Evolutionary conservation across 2,797 vertebrate genomes (phyloP).

Genomic region (Pangasius macronema): DNA sequence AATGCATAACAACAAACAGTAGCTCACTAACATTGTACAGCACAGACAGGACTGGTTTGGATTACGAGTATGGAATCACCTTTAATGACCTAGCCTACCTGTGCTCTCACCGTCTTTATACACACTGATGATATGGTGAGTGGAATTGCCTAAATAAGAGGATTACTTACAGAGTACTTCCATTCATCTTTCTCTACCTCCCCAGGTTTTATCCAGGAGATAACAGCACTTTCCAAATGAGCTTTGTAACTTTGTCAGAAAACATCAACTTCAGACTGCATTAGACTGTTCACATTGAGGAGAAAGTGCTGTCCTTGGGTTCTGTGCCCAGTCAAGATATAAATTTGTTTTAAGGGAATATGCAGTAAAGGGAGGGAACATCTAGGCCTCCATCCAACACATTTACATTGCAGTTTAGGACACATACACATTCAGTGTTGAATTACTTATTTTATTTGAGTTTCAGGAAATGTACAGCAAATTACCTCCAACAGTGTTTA

Average conservation of each 20-base stretch:
- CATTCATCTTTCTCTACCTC: neutral
- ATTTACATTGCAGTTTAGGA: neutral
- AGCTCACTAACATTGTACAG: neutral
- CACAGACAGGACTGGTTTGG: neutral
- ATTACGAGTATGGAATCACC: neutral
- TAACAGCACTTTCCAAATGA: constrained; percentile 15
- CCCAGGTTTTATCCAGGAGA: neutral
- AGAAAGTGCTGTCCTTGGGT: constrained; percentile 1
- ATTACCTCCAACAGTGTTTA: neutral
- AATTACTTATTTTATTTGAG: neutral
- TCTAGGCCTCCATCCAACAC: neutral
- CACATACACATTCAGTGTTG: neutral
- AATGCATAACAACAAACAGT: neutral
- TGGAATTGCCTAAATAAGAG: neutral
- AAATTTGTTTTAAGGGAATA: neutral
- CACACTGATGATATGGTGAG: neutral
- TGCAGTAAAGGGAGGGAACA: neutral
- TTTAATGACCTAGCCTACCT: neutral
- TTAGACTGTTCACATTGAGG: constrained; percentile 16
- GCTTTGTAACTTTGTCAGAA: constrained; percentile 16
- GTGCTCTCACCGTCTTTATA: neutral
- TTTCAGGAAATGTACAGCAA: neutral
- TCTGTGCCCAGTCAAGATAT: constrained; percentile 7
- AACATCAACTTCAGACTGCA: neutral
- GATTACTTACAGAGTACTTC: neutral